These are phyloP conservation scores for Odocoileus hemionus DNA, from an alignment of 2,113 vertebrate genomes.

Conservation along the genomic window DNA sequence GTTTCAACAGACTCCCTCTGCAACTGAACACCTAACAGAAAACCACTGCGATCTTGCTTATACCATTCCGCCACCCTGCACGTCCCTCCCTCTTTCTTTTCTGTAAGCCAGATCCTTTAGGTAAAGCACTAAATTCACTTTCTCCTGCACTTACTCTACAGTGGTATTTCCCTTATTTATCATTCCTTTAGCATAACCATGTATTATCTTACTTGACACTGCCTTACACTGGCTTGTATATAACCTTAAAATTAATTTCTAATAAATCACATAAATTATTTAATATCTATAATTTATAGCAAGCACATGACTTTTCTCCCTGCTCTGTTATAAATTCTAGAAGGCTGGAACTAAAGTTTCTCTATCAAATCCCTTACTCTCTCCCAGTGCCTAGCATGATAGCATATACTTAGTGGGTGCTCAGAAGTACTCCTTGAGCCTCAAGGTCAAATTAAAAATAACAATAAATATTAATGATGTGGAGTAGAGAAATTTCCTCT, in stretches of 20 bases:
- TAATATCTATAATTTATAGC: background rate
- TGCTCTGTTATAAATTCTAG: slow-evolving; percentile 28
- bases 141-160: background rate
- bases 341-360: background rate
- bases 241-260: background rate
- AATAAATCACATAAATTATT: background rate
- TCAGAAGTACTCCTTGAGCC: background rate
- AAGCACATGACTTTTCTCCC: background rate
- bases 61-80: background rate
- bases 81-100: background rate
- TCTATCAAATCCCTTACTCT: background rate
- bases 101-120: background rate
- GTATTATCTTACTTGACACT: background rate
- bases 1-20: background rate
- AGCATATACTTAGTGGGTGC: background rate
- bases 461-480: slow-evolving; percentile 2
- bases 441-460: background rate
- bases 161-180: background rate
- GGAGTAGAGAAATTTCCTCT: background rate
- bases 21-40: background rate
- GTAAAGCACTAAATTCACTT: background rate
- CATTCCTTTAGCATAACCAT: background rate
- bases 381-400: background rate
- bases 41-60: background rate
- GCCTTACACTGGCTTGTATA: background rate